Conservation (phyloP, 2,888 invertebrate species). For the Rhagium mordax region DNA sequence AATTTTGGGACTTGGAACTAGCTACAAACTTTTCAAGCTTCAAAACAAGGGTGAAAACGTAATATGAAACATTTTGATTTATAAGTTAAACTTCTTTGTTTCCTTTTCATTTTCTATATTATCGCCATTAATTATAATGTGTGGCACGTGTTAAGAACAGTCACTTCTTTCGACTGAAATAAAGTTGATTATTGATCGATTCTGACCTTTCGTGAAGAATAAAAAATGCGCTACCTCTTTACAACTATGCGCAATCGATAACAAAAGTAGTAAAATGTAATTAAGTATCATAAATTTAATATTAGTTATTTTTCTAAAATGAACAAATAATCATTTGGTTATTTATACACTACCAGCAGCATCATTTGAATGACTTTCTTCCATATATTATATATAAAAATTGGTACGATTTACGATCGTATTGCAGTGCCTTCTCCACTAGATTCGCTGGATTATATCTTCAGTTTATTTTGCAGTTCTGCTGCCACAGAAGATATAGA, state of each 20-base stretch:
- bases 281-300: too few species aligned
- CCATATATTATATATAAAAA: too few species aligned
- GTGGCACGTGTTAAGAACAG: not conserved
- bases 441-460: too few species aligned
- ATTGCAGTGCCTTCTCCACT: too few species aligned
- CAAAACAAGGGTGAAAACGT: slow-evolving; percentile 27
- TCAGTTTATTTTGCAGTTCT: too few species aligned
- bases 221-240: not conserved
- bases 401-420: too few species aligned
- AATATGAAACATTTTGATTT: slow-evolving; percentile 40
- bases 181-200: slow-evolving; percentile 15
- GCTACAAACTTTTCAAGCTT: slow-evolving; percentile 23
- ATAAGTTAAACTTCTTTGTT: slow-evolving; percentile 33
- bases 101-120: slow-evolving; percentile 34
- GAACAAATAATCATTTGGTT: too few species aligned
- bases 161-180: not conserved
- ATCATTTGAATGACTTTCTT: too few species aligned
- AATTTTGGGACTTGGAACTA: slow-evolving; percentile 31
- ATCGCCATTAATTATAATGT: slow-evolving; percentile 17
- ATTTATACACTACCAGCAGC: too few species aligned
- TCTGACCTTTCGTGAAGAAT: not conserved
- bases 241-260: not conserved
- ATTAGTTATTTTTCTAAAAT: too few species aligned
- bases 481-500: too few species aligned
- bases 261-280: not conserved